A percentile compares a stretch with the other conserved stretches of the same genome.
Evolutionary conservation across 2,113 vertebrate genomes (phyloP).

Genomic region (Ochotona curzoniae): DNA sequence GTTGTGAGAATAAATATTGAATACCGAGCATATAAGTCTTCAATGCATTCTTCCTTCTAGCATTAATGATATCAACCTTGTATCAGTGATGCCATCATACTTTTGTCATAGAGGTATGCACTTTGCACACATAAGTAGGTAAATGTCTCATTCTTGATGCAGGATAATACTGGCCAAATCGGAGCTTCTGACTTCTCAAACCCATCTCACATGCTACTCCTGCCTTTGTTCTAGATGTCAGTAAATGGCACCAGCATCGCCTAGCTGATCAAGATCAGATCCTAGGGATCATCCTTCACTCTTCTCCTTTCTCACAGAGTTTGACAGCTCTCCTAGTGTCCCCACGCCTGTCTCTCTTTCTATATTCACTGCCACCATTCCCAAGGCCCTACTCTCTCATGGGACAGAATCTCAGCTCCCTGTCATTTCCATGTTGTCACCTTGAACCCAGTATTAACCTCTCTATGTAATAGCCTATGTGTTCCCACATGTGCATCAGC

Average conservation of each 20-base stretch:
- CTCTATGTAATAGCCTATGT: rapidly evolving
- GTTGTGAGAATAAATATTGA: not conserved
- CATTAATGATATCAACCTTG: not conserved
- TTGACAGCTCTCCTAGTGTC: not conserved
- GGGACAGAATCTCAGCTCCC: rapidly evolving
- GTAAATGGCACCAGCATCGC: not conserved
- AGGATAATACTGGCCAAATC: not conserved
- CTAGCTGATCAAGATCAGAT: not conserved
- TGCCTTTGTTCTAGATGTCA: not conserved
- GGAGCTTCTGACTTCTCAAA: not conserved
- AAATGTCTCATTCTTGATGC: not conserved
- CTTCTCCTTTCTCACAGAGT: not conserved
- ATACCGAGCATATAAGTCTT: not conserved
- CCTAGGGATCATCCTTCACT: not conserved
- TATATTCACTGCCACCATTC: not conserved
- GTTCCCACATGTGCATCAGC: rapidly evolving
- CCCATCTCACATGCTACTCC: not conserved
- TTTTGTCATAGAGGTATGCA: rapidly evolving
- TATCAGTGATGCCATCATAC: not conserved
- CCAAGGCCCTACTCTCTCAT: not conserved
- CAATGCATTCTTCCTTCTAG: too few relatives aligned
- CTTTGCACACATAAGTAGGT: not conserved
- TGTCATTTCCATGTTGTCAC: not conserved
- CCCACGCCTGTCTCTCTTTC: not conserved
- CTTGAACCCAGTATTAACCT: too few relatives aligned